Evolutionary conservation across 64 coral and sea anemone species (phyloP).

Genomic region (Montipora sp.): DNA sequence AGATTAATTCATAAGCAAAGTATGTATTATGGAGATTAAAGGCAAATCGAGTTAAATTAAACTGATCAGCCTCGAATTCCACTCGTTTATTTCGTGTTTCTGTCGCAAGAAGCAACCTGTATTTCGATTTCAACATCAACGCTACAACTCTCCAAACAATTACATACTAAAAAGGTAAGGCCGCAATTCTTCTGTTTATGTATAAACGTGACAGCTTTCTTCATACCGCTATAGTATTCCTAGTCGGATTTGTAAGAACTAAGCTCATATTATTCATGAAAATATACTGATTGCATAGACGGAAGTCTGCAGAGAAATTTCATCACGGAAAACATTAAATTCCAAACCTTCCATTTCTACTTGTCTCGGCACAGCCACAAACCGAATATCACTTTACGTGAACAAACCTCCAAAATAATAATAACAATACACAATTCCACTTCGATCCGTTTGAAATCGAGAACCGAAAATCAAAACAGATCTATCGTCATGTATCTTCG

Average conservation of each 20-base stretch:
- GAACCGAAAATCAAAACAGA: conserved; percentile 3
- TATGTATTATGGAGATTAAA: not conserved
- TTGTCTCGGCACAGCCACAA: not conserved
- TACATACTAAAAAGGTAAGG: not conserved
- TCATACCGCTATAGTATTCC: not conserved
- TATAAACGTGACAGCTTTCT: not conserved
- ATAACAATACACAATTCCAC: not conserved
- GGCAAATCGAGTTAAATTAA: not conserved
- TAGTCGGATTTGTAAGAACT: not conserved
- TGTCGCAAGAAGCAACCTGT: too few species aligned
- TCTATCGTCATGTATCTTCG: too few species aligned
- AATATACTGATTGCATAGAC: not conserved
- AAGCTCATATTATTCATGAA: not conserved
- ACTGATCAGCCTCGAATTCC: not conserved
- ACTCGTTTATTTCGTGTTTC: not conserved
- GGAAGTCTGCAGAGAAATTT: not conserved
- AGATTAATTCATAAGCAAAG: not conserved
- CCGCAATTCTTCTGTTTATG: not conserved
- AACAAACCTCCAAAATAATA: too few species aligned
- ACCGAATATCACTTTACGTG: not conserved
- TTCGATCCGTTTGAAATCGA: not conserved
- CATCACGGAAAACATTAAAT: not conserved
- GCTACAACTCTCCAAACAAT: not conserved
- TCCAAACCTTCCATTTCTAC: not conserved
- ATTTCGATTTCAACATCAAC: too few species aligned